Evolutionary conservation across 2,888 invertebrate genomes (phyloP), one percentile per base, ranked within the genome.

Genomic region (Dioctria rufipes): DNA sequence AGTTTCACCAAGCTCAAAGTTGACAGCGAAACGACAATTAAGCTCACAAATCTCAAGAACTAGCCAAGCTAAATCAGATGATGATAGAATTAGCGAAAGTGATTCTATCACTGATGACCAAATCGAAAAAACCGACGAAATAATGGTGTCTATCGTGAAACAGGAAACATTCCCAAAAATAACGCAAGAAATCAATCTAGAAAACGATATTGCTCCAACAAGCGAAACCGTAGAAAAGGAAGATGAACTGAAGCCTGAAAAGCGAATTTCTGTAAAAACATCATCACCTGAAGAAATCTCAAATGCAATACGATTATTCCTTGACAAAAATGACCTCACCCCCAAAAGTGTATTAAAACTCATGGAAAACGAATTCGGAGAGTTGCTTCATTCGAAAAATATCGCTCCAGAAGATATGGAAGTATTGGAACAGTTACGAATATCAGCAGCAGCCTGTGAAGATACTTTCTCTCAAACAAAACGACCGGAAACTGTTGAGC

Each of bases 1-100:
- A 13, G 83, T 83, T 9, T 67, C 83, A 9, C 84, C 83, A 9
- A 84, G 46, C 51, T 84, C 78, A 37, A 84, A 83, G 80, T 78
- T 84, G 61, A 80, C 78, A 3, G 77, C 81, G 25, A 81, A 79
- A 63, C 61, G 79, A 49, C 37, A 69, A 2, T 5, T 80, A 13
- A 82, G 79, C 60, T 25, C 80, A 40, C 82, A 82, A 51, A 43
- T 66, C n/a, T 73, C 73, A n/a, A 73, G 58, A 43, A 40, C n/a
- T 9, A 43, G 51, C 13, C 46, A 46, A 5, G n/a, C n/a, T 46
- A 67, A 65, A 3, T 37, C 37, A 46, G 13, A 63, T 9, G 13
- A 40, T 49, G 5, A 43, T 71, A 49, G 39, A 37, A 25, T 25
- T 25, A 25, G 25, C 25, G 25, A 25, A 25, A 25, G 25, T 25